Conservation (phyloP, 2,888 invertebrate species). For the Alloscopus bannaensis region DNA sequence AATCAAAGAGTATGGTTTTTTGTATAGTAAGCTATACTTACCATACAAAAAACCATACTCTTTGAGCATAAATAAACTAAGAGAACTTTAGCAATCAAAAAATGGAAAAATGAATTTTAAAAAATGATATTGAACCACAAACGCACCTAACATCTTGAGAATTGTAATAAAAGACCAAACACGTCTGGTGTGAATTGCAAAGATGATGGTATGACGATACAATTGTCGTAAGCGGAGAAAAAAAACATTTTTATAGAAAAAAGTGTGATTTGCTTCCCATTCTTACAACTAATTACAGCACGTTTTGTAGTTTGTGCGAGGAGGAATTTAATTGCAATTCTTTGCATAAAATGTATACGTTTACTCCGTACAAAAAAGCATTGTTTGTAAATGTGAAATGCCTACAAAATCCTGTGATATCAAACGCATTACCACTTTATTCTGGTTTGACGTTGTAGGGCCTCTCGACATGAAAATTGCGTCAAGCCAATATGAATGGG, state of each 20-base stretch:
- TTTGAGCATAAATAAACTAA: not conserved
- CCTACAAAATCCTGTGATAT: too few relatives aligned
- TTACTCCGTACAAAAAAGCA: not conserved
- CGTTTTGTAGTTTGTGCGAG: slow-evolving; percentile 9
- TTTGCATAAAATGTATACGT: slow-evolving; percentile 21
- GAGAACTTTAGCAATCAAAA: not conserved
- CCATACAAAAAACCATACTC: too few relatives aligned
- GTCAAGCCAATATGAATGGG: too few relatives aligned
- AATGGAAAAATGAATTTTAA: not conserved
- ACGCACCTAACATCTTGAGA: too few relatives aligned
- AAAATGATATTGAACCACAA: slow-evolving; percentile 10
- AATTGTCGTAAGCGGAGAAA: not conserved
- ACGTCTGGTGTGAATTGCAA: too few relatives aligned
- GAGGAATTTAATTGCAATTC: slow-evolving; percentile 31
- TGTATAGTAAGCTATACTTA: too few relatives aligned
- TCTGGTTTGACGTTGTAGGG: too few relatives aligned
- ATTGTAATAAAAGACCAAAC: too few relatives aligned
- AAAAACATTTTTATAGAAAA: not conserved
- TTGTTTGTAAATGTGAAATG: not conserved
- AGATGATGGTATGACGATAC: too few relatives aligned
- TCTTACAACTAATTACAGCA: slow-evolving; percentile 21
- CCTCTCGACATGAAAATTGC: too few relatives aligned
- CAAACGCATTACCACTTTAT: too few relatives aligned
- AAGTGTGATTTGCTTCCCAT: slow-evolving; percentile 12
- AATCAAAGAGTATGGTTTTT: too few relatives aligned